Evolutionary conservation across 2,113 vertebrate species (phyloP).

Genomic region (Esox niger): DNA sequence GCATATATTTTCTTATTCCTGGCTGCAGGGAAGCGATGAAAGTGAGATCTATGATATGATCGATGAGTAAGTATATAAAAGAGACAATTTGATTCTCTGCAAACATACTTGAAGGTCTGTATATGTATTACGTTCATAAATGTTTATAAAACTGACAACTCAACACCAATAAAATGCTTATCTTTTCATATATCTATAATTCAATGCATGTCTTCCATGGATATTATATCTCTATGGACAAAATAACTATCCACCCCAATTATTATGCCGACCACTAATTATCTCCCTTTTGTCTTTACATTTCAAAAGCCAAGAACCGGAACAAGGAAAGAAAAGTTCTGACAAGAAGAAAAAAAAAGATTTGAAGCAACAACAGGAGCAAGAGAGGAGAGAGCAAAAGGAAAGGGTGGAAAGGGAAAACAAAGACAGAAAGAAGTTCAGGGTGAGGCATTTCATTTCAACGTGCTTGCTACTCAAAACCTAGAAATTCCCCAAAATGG

Average conservation of each 20-base stretch:
- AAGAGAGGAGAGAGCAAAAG: constrained; percentile 54
- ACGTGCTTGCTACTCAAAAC: not conserved
- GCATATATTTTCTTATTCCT: constrained; percentile 8
- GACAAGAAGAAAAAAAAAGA: constrained; percentile 50
- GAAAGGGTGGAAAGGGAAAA: constrained; percentile 60
- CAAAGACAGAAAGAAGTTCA: constrained; percentile 67
- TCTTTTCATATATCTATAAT: too few species aligned
- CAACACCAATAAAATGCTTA: too few species aligned
- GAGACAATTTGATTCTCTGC: not conserved
- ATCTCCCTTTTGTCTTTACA: not conserved
- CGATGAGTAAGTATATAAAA: constrained; percentile 65
- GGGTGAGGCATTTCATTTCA: constrained; percentile 49
- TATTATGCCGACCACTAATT: not conserved
- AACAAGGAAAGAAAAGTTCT: not conserved
- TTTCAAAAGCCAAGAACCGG: not conserved
- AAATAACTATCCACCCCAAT: not conserved
- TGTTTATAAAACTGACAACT: too few species aligned
- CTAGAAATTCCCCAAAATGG: not conserved
- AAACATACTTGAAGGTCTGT: too few species aligned
- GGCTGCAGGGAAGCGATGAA: constrained; percentile 58
- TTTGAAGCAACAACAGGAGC: constrained; percentile 41
- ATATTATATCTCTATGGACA: not conserved
- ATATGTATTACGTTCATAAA: too few species aligned
- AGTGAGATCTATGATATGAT: constrained; percentile 69
- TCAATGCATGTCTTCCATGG: too few species aligned